phyloP scores from a whole-genome alignment of 2,113 vertebrate species.

The Turnix velox region DNA sequence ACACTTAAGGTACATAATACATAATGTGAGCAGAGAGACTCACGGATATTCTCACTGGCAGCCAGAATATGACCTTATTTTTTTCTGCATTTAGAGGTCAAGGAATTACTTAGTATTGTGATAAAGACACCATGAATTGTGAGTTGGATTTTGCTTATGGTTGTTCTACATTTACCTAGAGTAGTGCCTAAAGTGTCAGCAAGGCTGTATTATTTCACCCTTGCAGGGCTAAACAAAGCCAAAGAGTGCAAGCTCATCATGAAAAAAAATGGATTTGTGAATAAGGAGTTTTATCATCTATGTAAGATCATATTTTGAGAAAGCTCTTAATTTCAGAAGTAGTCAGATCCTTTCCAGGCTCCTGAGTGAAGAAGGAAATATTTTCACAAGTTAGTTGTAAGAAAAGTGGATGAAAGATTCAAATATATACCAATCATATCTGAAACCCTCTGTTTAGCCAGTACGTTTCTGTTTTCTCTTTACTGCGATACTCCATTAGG shows the following conservation, averaged over 20 bases:
- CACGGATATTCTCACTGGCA: not conserved
- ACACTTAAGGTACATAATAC: not conserved
- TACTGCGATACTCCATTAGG: not conserved
- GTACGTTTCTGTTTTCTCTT: not conserved
- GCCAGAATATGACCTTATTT: not conserved
- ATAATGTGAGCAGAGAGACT: not conserved
- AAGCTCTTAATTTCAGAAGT: not conserved
- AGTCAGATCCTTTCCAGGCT: not conserved
- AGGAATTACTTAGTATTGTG: not conserved
- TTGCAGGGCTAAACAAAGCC: not conserved
- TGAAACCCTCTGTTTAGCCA: not conserved
- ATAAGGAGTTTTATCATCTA: not conserved
- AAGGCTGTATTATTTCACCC: not conserved
- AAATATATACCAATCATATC: not conserved
- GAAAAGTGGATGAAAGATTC: not conserved
- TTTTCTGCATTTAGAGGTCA: not conserved
- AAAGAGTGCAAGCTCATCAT: not conserved
- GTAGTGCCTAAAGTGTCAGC: not conserved
- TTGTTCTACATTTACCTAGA: not conserved
- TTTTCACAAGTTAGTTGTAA: not conserved
- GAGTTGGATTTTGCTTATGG: not conserved
- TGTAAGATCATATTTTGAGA: not conserved
- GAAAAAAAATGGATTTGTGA: not conserved
- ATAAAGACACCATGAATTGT: not conserved
- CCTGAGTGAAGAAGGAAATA: not conserved